These are phyloP conservation scores for Stegodyphus dumicola DNA, from an alignment of 1,140 invertebrate genomes.

Conservation along the genomic window DNA sequence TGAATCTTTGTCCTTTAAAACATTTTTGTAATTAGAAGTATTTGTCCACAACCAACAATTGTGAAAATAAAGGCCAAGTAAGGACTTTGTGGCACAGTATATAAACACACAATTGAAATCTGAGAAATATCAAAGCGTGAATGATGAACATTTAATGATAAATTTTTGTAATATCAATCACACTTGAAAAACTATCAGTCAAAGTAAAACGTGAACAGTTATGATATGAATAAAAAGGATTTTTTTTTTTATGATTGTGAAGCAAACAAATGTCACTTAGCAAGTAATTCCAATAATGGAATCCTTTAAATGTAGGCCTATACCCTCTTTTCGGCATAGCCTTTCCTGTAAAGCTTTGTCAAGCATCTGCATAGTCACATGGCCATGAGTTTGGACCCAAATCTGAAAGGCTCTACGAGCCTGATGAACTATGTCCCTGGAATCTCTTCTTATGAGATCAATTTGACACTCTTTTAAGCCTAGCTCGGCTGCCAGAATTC, in stretches of 20 bases:
- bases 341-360: slow-evolving; percentile 21
- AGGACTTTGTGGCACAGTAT: too few species aligned
- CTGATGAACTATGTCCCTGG: background rate
- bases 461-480: background rate
- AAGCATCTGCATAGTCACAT: background rate
- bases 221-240: too few species aligned
- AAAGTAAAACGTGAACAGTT: too few species aligned
- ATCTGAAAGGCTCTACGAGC: background rate
- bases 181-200: too few species aligned
- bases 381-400: background rate
- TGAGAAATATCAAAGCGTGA: too few species aligned
- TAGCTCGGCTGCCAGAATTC: background rate
- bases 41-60: too few species aligned
- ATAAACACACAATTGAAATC: too few species aligned
- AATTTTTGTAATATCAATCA: too few species aligned
- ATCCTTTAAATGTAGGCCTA: background rate
- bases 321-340: slow-evolving; percentile 19
- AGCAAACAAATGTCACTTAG: background rate
- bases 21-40: too few species aligned
- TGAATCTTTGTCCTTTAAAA: too few species aligned
- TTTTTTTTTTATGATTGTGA: background rate
- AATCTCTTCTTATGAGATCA: background rate
- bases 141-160: too few species aligned
- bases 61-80: too few species aligned
- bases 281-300: background rate